Base-by-base conservation (phyloP, 2,113 vertebrate genomes). In the Nerophis ophidion region DNA sequence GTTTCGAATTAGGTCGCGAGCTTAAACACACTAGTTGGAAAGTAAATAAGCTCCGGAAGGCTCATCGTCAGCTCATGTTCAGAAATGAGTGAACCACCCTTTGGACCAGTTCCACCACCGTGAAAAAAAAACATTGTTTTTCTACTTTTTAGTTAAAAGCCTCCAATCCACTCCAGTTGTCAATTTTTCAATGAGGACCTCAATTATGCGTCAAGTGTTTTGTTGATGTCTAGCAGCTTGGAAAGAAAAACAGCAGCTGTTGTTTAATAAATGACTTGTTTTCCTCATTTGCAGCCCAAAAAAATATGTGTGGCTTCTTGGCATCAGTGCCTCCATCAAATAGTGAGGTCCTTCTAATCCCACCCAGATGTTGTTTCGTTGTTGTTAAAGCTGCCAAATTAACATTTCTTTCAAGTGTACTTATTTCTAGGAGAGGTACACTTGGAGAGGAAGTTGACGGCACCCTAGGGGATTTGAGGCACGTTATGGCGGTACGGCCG, bases 331-430 rank as follows among this genome's bases (percentile, higher is more conserved):
- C 67, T 70, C 66, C 48, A 8, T 68, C 63, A 26, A 63, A 76
- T 86, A 85, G 85, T 81, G 81, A 86, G 77, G 62, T 75, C 78
- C 84, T 75, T 81, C 65, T 61, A 84, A 65, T 54, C 66, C 80
- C 56, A 47, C 81, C 78, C 66, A 60, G 54, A 74, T 82, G 72
- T 57, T 61, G 60, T 71, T 74, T 61, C 69, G 65, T 63, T 64
- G 71, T 65, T 55, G 63, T 71, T 64, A 9, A 13, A 6, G 54
- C 65, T 75, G 66, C 79, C 85, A 83, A 76, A 79, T 84, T 67
- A 79, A 65, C 71, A 71, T 61, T 72, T 81, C 74, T 80, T 86
- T 85, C 84, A 85, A 87, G 81, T 81, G 77, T 72, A 75, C 72
- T 70, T 76, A 51, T 75, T 44, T 44, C 12, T 40, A 73, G 65